Base-by-base conservation (phyloP, 2,113 vertebrate species). In the Cephalophus harveyi region DNA sequence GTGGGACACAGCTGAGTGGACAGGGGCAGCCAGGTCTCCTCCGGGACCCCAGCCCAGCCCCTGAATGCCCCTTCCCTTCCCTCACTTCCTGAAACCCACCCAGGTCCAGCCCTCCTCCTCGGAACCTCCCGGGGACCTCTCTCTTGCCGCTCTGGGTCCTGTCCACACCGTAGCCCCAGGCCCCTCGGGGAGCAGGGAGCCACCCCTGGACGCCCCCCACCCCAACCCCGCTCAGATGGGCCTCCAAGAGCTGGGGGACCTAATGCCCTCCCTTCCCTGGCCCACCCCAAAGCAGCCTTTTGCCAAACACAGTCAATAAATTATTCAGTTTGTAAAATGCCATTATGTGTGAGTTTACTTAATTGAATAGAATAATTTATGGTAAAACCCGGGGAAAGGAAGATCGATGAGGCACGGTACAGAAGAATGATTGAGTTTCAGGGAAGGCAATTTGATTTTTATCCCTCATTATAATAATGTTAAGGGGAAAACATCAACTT, bases 311-410 rank as follows among this genome's bases (percentile, higher is more conserved):
- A 98, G 98, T 98, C 98, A 98, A 99, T 99, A 99, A 99, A 99
- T 99, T 99, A 99, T 99, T 99, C 99, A 99, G 99, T 98, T 99
- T 98, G 98, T 98, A 98, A 99, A 99, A 99, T 98, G 98, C 98
- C 99, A 99, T 99, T 99, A 99, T 98, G 98, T 98, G 98, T 97
- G 98, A 98, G 98, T 99, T 99, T 99, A 98, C 98, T 99, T 99
- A 99, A 99, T 99, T 99, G 99, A 99, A 99, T 98, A 99, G 99
- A 99, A 99, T 99, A 99, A 99, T 99, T 99, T 99, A 99, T 99
- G 98, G 98, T 98, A 98, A 99, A 99, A 99, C 98, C 99, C 97
- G 98, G 98, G 98, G 95, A 97, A 92, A 98, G 98, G 97, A 98
- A 98, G 99, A 99, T 99, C 98, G 98, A 99, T 99, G 99, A 98